A percentile compares a stretch with the other conserved stretches of the same genome.
Conservation (phyloP, 1,140 invertebrate genomes). For the Asbolus verrucosus region DNA sequence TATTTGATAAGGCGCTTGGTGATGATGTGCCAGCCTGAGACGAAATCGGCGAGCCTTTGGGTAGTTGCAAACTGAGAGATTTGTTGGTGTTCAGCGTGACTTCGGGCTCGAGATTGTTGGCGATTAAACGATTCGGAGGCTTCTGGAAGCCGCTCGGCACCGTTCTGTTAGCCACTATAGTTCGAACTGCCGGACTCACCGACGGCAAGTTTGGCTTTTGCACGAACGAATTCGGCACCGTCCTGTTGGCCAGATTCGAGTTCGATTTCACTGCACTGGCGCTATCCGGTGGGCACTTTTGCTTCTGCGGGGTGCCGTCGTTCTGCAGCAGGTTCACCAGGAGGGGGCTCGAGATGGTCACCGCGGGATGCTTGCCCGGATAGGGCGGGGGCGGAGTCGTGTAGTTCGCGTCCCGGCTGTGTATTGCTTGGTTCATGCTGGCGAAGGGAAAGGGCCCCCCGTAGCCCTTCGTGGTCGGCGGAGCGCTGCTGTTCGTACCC, state of each 20-base stretch:
- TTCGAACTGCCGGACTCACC: too few relatives aligned
- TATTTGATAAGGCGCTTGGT: slow-evolving; percentile 59
- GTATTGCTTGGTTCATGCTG: slow-evolving; percentile 88
- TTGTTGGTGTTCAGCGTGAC: slow-evolving; percentile 39
- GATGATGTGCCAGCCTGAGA: slow-evolving; percentile 55
- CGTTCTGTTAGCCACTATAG: slow-evolving; percentile 28
- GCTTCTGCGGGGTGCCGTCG: slow-evolving; percentile 69
- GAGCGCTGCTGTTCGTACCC: slow-evolving; percentile 71
- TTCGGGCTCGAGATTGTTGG: neutral
- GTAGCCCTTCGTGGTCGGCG: slow-evolving; percentile 66
- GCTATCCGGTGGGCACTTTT: slow-evolving; percentile 11
- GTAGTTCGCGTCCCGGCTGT: slow-evolving; percentile 65
- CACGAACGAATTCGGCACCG: slow-evolving; percentile 30
- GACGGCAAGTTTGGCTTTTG: slow-evolving; percentile 46
- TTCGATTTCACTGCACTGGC: slow-evolving; percentile 40
- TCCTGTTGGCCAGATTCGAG: slow-evolving; percentile 17
- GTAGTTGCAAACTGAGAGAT: too few relatives aligned
- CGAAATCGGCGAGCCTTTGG: too few relatives aligned
- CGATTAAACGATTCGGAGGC: too few relatives aligned
- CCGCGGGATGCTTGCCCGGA: slow-evolving; percentile 66
- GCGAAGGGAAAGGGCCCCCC: slow-evolving; percentile 84
- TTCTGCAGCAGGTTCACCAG: slow-evolving; percentile 92
- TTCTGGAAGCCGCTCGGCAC: too few relatives aligned
- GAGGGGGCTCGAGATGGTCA: slow-evolving; percentile 87
- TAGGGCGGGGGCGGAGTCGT: slow-evolving; percentile 66